Conservation (phyloP, 1,140 invertebrate genomes). For the Penaeus chinensis region DNA sequence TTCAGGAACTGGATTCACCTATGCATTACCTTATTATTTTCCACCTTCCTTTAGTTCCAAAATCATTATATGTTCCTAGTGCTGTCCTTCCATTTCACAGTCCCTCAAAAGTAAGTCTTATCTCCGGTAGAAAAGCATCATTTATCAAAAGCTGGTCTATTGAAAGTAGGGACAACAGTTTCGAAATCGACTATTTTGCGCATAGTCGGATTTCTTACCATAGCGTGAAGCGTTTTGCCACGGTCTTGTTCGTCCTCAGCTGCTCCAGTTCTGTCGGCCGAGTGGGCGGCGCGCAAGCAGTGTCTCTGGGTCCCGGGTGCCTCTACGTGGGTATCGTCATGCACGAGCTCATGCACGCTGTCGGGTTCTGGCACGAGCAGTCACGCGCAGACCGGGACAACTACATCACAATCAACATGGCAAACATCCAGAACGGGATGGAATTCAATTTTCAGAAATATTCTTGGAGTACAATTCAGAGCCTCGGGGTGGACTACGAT, state of each 20-base stretch:
- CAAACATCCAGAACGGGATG: conserved; percentile 52
- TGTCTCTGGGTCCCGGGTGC: conserved; percentile 76
- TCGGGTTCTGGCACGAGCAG: conserved; percentile 64
- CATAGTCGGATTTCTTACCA: not conserved
- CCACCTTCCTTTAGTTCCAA: too few species aligned
- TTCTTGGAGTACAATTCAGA: conserved; percentile 66
- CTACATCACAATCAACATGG: conserved; percentile 49
- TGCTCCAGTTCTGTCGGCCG: conserved; percentile 73
- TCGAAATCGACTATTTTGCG: too few species aligned
- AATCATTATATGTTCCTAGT: too few species aligned
- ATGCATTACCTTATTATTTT: too few species aligned
- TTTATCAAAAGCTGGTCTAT: too few species aligned
- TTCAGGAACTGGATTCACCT: too few species aligned
- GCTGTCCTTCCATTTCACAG: too few species aligned
- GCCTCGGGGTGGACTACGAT: conserved; percentile 67
- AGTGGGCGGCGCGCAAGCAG: conserved; percentile 68
- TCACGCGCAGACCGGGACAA: conserved; percentile 64
- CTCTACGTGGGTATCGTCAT: conserved; percentile 70
- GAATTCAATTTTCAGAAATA: conserved; percentile 35
- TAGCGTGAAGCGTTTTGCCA: not conserved
- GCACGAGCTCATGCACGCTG: conserved; percentile 17
- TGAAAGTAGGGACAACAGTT: too few species aligned
- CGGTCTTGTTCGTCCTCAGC: conserved; percentile 64
- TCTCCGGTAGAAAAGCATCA: too few species aligned
- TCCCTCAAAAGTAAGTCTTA: too few species aligned